Conservation (phyloP, 2,113 vertebrate genomes). For the Pseudorectes ferrugineus region DNA sequence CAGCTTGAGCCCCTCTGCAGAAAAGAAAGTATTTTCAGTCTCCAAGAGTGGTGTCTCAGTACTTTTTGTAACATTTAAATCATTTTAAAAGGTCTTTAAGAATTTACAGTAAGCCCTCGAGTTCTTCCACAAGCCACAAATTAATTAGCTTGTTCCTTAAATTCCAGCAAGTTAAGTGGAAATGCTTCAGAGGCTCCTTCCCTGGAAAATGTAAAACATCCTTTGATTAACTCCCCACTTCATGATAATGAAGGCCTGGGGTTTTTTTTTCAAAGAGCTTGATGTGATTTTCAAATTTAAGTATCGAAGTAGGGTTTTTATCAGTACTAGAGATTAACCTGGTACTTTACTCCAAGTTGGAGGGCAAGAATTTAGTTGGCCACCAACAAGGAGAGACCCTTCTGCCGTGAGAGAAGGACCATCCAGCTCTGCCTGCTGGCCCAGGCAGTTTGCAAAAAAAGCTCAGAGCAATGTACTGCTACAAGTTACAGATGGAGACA, state of each 20-base stretch:
- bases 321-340: neutral
- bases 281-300: neutral
- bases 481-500: neutral
- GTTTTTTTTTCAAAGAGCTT: neutral
- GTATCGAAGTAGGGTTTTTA: neutral
- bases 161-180: conserved; percentile 26
- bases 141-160: conserved; percentile 42
- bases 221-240: conserved; percentile 30
- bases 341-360: neutral
- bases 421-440: neutral
- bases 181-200: conserved; percentile 1
- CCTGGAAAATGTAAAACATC: conserved; percentile 9
- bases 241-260: neutral
- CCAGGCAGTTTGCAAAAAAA: neutral
- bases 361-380: neutral
- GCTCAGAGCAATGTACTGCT: neutral
- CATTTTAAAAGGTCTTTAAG: neutral
- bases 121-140: conserved; percentile 25
- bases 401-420: neutral
- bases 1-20: neutral
- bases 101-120: conserved; percentile 1
- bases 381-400: neutral
- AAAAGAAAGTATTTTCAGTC: neutral
- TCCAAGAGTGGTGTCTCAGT: neutral
- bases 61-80: conserved; percentile 1